Conservation (phyloP, 1,140 invertebrate species). For the Ceratitis capitata region DNA sequence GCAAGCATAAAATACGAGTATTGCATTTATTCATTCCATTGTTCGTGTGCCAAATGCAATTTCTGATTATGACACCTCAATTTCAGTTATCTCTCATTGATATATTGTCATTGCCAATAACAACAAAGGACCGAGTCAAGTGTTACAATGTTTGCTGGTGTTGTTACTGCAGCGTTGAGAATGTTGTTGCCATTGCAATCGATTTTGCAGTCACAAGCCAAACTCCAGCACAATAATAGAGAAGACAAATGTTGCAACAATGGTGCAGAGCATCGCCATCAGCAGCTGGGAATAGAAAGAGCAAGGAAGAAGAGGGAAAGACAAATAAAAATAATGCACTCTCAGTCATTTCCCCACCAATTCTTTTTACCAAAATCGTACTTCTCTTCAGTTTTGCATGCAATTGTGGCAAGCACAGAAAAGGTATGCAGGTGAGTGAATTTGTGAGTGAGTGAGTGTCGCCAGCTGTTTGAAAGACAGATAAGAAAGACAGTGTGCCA, state of each 20-base stretch:
- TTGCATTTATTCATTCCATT: slow-evolving; percentile 12
- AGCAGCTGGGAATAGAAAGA: neutral
- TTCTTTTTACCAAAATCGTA: neutral
- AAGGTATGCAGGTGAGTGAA: neutral
- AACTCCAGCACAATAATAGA: neutral
- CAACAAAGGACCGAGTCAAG: too few relatives aligned
- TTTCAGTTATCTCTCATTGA: slow-evolving; percentile 36
- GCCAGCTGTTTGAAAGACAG: slow-evolving; percentile 1
- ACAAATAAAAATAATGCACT: slow-evolving; percentile 6
- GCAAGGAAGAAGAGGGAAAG: neutral
- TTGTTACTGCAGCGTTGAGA: too few relatives aligned
- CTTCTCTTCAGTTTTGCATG: neutral
- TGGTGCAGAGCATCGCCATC: neutral
- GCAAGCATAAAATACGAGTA: slow-evolving; percentile 13
- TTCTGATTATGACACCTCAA: slow-evolving; percentile 41
- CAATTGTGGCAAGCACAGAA: slow-evolving; percentile 10
- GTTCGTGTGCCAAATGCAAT: slow-evolving; percentile 15
- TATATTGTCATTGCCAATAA: slow-evolving; percentile 7
- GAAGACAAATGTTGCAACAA: slow-evolving; percentile 21
- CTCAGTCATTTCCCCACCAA: neutral
- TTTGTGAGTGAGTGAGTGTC: slow-evolving; percentile 5
- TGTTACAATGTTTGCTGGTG: too few relatives aligned
- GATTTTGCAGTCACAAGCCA: neutral
- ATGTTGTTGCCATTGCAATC: slow-evolving; percentile 26
- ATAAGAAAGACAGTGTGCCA: neutral